phyloP scores from a whole-genome alignment of 2,888 invertebrate species.

The Polylopha cassiicola region DNA sequence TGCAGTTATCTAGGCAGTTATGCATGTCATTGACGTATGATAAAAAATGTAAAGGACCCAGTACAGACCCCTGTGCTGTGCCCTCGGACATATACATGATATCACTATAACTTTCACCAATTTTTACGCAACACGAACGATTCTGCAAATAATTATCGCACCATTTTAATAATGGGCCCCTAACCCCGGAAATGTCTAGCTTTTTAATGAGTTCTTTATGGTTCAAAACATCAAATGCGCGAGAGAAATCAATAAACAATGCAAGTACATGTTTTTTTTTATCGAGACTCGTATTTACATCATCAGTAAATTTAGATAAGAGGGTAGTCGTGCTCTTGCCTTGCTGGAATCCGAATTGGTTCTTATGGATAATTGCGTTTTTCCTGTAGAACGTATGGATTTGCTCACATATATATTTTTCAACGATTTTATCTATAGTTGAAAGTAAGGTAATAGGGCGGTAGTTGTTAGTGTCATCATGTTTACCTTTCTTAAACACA shows the following conservation, averaged over 20 bases:
- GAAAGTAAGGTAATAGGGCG: conserved; percentile 26
- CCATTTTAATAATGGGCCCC: conserved; percentile 1
- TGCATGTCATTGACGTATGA: conserved; percentile 6
- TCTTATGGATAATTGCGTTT: conserved; percentile 14
- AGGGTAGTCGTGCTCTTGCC: conserved; percentile 12
- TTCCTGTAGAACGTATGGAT: conserved; percentile 22
- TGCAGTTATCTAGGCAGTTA: background rate
- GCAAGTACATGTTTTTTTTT: conserved; percentile 20
- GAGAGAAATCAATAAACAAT: conserved; percentile 24
- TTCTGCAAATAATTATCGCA: background rate
- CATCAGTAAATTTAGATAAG: conserved; percentile 24
- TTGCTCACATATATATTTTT: conserved; percentile 21
- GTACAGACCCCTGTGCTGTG: conserved; percentile 8
- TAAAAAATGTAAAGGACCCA: conserved; percentile 5
- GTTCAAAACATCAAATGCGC: conserved; percentile 26
- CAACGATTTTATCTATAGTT: conserved; percentile 26
- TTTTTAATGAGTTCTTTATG: conserved; percentile 19
- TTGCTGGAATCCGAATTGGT: conserved; percentile 15
- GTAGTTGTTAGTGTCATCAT: conserved; percentile 19
- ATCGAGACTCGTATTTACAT: conserved; percentile 21
- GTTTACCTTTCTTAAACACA: conserved; percentile 23
- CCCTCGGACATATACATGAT: background rate
- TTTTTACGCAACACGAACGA: background rate
- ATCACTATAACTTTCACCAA: background rate
- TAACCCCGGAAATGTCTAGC: conserved; percentile 1